Percentiles rank a stretch among this genome's conserved stretches.
Evolutionary conservation across 2,113 vertebrate species (phyloP).

Genomic region (Pelmatolapia mariae): DNA sequence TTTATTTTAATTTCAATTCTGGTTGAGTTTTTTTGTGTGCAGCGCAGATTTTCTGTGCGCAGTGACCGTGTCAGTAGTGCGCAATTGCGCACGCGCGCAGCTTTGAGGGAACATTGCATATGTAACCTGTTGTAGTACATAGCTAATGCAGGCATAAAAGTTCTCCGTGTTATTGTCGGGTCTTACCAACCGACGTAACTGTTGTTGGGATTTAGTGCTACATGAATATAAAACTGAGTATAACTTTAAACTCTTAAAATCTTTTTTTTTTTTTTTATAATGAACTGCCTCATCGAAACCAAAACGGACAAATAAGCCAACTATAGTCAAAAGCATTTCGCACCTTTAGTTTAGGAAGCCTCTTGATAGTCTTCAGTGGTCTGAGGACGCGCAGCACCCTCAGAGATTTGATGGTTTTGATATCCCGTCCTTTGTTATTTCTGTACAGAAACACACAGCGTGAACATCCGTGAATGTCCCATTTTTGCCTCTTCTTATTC

Average conservation of each 20-base stretch:
- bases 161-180: rapidly evolving
- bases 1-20: not conserved
- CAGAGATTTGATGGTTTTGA: constrained; percentile 98
- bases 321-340: not conserved
- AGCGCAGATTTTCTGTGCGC: rapidly evolving
- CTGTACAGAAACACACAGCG: constrained; percentile 58
- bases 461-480: not conserved
- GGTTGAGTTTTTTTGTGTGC: not conserved
- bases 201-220: not conserved
- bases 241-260: not conserved
- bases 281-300: not conserved
- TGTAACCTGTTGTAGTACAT: not conserved
- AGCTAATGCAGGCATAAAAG: not conserved
- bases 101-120: not conserved
- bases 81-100: not conserved
- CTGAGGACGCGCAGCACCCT: constrained; percentile 91
- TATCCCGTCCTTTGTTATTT: constrained; percentile 95
- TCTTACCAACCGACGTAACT: not conserved
- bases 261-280: not conserved
- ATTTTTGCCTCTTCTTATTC: not conserved
- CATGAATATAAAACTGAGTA: not conserved
- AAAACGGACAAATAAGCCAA: not conserved
- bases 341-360: constrained; percentile 98
- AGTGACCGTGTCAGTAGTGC: rapidly evolving
- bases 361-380: constrained; percentile 97